Conservation (phyloP, 2,113 vertebrate genomes). For the Bostrychus sinensis region DNA sequence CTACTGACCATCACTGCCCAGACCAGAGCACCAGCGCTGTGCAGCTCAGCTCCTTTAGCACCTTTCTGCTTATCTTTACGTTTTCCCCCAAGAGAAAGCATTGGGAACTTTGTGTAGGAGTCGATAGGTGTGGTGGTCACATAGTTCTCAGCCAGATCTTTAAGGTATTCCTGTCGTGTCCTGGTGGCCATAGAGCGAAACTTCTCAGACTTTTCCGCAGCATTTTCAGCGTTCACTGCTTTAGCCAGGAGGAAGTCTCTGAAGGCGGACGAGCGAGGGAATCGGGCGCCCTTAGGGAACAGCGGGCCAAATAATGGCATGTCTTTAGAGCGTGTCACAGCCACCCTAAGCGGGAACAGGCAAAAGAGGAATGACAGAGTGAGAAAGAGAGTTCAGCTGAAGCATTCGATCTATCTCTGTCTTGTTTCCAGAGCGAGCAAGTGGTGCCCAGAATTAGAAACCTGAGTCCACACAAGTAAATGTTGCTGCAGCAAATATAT, state of each 20-base stretch:
- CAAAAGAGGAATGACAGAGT: conserved; percentile 17
- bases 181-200: conserved; percentile 93
- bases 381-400: conserved; percentile 17
- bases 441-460: conserved; percentile 19
- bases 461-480: not conserved
- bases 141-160: conserved; percentile 88
- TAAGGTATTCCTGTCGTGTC: conserved; percentile 90
- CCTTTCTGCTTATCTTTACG: conserved; percentile 85
- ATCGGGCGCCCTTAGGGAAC: conserved; percentile 84
- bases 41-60: conserved; percentile 83
- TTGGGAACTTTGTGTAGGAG: conserved; percentile 87
- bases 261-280: conserved; percentile 81
- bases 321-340: conserved; percentile 90
- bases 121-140: conserved; percentile 90
- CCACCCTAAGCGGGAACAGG: conserved; percentile 78
- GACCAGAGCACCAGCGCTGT: conserved; percentile 86
- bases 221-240: conserved; percentile 90
- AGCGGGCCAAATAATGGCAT: conserved; percentile 89
- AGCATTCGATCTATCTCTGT: conserved; percentile 30
- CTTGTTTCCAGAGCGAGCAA: conserved; percentile 31
- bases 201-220: conserved; percentile 87
- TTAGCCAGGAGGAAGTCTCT: conserved; percentile 90
- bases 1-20: conserved; percentile 83
- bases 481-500: not conserved
- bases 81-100: conserved; percentile 85